Evolutionary conservation across 2,113 vertebrate genomes (phyloP).

Genomic region (Pseudorasbora parva): DNA sequence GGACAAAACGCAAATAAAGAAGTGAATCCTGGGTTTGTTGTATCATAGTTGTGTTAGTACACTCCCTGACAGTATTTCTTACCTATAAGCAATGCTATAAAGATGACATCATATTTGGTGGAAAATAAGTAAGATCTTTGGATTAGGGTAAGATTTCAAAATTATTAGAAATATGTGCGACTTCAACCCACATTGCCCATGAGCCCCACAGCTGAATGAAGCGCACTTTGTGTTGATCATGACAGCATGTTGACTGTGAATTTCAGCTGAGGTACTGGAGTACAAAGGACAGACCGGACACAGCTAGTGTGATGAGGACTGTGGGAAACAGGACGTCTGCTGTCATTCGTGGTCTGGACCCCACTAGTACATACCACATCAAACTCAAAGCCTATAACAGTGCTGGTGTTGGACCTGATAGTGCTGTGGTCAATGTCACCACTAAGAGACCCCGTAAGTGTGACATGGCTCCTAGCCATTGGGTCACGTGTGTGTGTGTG

Average conservation of each 20-base stretch:
- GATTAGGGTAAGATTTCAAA: not conserved
- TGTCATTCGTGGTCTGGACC: slow-evolving; percentile 82
- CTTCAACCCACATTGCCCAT: not conserved
- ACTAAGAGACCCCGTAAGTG: slow-evolving; percentile 94
- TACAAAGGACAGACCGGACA: slow-evolving; percentile 85
- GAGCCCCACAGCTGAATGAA: not conserved
- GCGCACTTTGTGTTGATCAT: not conserved
- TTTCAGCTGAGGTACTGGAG: slow-evolving; percentile 88
- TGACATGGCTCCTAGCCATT: not conserved
- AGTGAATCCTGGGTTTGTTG: not conserved
- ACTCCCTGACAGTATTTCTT: not conserved
- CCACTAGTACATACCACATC: slow-evolving; percentile 84
- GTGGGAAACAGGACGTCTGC: slow-evolving; percentile 86
- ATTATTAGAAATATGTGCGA: not conserved
- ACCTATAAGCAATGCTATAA: not conserved
- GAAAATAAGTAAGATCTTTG: not conserved
- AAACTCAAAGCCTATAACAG: slow-evolving; percentile 90
- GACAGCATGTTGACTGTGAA: not conserved
- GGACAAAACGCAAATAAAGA: slow-evolving; percentile 48
- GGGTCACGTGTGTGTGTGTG: too few species aligned
- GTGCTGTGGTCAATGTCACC: slow-evolving; percentile 85
- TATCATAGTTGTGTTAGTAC: not conserved
- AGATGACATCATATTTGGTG: not conserved
- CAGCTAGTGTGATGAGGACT: slow-evolving; percentile 84
- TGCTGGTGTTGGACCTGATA: slow-evolving; percentile 88